These are phyloP conservation scores for Camponotus vicinus DNA, from an alignment of 1,140 invertebrate species.

Conservation along the genomic window DNA sequence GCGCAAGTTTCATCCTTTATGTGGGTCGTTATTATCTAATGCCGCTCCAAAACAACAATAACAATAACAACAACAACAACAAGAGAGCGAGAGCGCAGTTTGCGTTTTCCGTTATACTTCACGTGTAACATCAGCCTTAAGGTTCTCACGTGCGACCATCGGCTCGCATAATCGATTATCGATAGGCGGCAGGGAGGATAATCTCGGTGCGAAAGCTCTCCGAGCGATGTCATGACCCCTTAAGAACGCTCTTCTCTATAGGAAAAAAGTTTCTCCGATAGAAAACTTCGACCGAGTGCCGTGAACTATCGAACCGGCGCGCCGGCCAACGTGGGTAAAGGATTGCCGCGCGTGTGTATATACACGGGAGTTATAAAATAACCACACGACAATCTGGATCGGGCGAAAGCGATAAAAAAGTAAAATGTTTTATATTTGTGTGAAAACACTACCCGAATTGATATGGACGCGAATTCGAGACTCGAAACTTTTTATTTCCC, in stretches of 20 bases:
- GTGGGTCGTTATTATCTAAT: constrained; percentile 44
- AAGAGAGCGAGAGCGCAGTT: constrained; percentile 27
- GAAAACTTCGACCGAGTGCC: constrained; percentile 67
- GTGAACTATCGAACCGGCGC: constrained; percentile 46
- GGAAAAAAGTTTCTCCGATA: constrained; percentile 62
- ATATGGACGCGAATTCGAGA: constrained; percentile 43
- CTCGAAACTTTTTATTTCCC: constrained; percentile 44
- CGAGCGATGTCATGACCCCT: constrained; percentile 51
- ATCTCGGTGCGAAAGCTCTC: constrained; percentile 61
- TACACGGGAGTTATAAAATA: constrained; percentile 61
- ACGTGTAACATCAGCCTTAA: constrained; percentile 59
- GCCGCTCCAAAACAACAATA: constrained; percentile 37
- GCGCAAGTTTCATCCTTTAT: constrained; percentile 32
- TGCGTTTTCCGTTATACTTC: constrained; percentile 56
- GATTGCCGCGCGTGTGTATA: constrained; percentile 40
- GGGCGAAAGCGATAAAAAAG: constrained; percentile 57
- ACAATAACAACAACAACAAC: constrained; percentile 15
- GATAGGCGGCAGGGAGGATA: constrained; percentile 53
- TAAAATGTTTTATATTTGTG: constrained; percentile 62
- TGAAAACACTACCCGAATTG: constrained; percentile 50
- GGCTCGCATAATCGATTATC: constrained; percentile 63
- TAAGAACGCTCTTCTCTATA: constrained; percentile 42
- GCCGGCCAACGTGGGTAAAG: constrained; percentile 32
- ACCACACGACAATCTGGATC: constrained; percentile 57
- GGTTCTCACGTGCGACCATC: constrained; percentile 53